These are phyloP conservation scores for Drosophila mimica DNA, from an alignment of 2,888 invertebrate genomes.

Conservation along the genomic window DNA sequence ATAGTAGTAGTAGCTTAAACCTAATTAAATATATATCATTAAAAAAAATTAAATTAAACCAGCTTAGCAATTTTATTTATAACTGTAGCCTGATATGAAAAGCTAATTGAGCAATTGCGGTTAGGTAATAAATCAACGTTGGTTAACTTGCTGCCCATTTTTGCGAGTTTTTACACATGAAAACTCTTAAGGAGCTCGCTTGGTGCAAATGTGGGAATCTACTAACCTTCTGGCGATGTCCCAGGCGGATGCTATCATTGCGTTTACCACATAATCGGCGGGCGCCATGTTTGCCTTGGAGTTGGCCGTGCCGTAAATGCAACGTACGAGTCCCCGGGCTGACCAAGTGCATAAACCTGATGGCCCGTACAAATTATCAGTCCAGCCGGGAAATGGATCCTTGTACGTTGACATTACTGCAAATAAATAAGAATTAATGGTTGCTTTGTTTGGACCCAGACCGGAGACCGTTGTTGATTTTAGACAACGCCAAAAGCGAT, in stretches of 20 bases:
- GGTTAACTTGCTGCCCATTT: not conserved
- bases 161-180: not conserved
- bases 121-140: not conserved
- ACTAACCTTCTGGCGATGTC: constrained; percentile 84
- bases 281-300: constrained; percentile 85
- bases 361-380: constrained; percentile 85
- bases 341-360: constrained; percentile 85
- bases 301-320: constrained; percentile 83
- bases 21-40: not conserved
- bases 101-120: not conserved
- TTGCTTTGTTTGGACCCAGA: constrained; percentile 53
- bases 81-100: not conserved
- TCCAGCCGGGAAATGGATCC: constrained; percentile 85
- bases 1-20: not conserved
- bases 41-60: not conserved
- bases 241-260: constrained; percentile 85
- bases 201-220: not conserved
- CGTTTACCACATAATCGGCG: constrained; percentile 85
- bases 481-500: constrained; percentile 72
- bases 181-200: not conserved
- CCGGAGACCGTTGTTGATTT: constrained; percentile 53
- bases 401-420: constrained; percentile 85
- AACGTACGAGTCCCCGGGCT: constrained; percentile 84
- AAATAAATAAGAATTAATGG: constrained; percentile 83
- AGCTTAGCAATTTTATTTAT: not conserved